Conservation (phyloP, 2,113 vertebrate genomes). For the Epinephelus fuscoguttatus region DNA sequence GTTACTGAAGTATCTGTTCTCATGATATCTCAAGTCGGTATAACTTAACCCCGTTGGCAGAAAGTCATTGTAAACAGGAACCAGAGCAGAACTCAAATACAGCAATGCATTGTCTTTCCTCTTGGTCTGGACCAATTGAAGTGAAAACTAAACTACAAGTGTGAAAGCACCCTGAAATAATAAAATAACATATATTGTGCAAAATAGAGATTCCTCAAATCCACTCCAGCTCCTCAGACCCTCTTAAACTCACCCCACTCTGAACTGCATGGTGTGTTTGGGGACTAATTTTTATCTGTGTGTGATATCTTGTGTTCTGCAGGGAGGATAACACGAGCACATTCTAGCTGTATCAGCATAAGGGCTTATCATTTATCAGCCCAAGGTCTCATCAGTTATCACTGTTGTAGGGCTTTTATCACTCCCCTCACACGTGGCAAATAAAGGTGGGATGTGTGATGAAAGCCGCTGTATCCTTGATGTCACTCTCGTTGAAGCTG, state of each 20-base stretch:
- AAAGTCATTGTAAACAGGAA: too few relatives aligned
- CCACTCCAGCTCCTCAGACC: not conserved
- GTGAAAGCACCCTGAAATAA: too few relatives aligned
- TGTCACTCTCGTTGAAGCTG: conserved; percentile 7
- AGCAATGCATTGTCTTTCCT: too few relatives aligned
- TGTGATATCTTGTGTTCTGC: conserved; percentile 27
- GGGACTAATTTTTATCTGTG: conserved; percentile 13
- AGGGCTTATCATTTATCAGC: conserved; percentile 47
- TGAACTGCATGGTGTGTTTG: conserved; percentile 21
- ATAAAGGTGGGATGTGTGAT: conserved; percentile 16
- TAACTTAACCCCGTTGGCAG: too few relatives aligned
- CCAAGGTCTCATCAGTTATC: conserved; percentile 52
- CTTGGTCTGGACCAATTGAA: too few relatives aligned
- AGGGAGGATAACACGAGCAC: conserved; percentile 18
- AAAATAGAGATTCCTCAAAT: not conserved
- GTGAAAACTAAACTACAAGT: too few relatives aligned
- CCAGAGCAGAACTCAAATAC: too few relatives aligned
- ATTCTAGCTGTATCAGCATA: conserved; percentile 43
- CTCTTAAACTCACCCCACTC: not conserved
- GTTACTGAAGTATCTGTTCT: too few relatives aligned
- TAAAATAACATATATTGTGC: not conserved
- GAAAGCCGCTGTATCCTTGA: conserved; percentile 18
- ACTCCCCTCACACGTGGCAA: conserved; percentile 15
- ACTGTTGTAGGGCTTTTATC: conserved; percentile 43
- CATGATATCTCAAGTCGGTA: too few relatives aligned